Evolutionary conservation across 1,140 invertebrate species (phyloP), one percentile per base, ranked within the genome.

Genomic region (Tetramorium parvispinum): DNA sequence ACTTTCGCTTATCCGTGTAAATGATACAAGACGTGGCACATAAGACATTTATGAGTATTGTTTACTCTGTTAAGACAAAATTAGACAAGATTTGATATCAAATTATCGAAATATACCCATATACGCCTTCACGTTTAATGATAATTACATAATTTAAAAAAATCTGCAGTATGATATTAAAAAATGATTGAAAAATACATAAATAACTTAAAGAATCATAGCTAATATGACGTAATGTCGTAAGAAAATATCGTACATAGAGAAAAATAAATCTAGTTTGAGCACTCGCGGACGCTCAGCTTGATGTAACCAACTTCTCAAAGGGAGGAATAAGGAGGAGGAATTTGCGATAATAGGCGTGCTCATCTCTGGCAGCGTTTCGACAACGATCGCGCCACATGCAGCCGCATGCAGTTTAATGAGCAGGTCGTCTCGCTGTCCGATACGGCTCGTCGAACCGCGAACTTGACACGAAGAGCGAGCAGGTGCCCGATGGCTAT

Each of bases 361-460:
- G 46, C 61, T 53, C 27, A 66, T 81, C 63, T 21, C 37, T 24
- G 13, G 86, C 57, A 75, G 53, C 85, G 27, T 65, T 55, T 65
- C 49, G 53, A 40, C 61, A 68, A 73, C 40, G 43, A 59, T 55
- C 85, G 68, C 71, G 70, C 49, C 79, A 65, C 40, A 61, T 75
- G 81, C 86, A 75, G 82, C 63, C 86, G 32, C 71, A 63, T 55
- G 61, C 27, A 81, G 18, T 85, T 87, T 70, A 55, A 76, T 63
- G 79, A 66, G 63, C 82, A 53, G 49, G 21, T 65, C 79, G 68
- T 83, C 75, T 68, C 76, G 49, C 40, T 65, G 59, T 40, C 32
- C 75, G 75, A 88, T 79, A 78, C 73, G 83, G 76, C 43, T 75
- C 83, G 87, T 32, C 83, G 83, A 66, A 65, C 75, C 61, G 57